Percentiles rank a stretch among this genome's conserved stretches.
Evolutionary conservation across 2,888 invertebrate genomes (phyloP).

Genomic region (Drosophila histrio): DNA sequence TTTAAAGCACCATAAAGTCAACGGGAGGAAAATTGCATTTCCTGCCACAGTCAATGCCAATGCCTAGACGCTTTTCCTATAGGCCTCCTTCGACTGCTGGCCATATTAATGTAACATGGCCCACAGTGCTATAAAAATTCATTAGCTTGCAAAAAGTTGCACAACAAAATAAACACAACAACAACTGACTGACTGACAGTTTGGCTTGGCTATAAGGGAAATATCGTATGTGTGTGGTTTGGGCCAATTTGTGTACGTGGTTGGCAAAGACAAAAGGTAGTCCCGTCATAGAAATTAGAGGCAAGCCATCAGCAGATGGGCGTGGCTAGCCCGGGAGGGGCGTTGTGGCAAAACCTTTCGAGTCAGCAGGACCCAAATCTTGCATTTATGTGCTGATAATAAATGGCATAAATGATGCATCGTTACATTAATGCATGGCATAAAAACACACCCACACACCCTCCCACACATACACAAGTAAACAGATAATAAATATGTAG

Average conservation of each 20-base stretch:
- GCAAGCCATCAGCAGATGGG: background rate
- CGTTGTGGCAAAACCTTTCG: slow-evolving; percentile 24
- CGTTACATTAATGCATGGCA: slow-evolving; percentile 75
- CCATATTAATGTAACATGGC: slow-evolving; percentile 40
- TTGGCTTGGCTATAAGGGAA: background rate
- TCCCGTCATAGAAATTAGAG: slow-evolving; percentile 52
- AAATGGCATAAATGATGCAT: slow-evolving; percentile 80
- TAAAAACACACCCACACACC: slow-evolving; percentile 47
- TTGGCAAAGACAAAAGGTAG: slow-evolving; percentile 35
- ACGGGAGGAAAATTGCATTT: slow-evolving; percentile 24
- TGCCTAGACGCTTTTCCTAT: background rate
- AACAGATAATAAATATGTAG: slow-evolving; percentile 67
- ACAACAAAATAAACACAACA: slow-evolving; percentile 36
- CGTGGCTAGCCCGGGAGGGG: background rate
- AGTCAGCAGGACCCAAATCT: slow-evolving; percentile 64
- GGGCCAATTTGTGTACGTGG: slow-evolving; percentile 21
- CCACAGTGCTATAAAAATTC: slow-evolving; percentile 69
- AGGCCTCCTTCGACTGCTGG: background rate
- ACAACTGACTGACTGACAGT: slow-evolving; percentile 34
- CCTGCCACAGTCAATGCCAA: background rate
- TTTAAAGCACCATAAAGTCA: slow-evolving; percentile 58
- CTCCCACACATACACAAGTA: slow-evolving; percentile 16
- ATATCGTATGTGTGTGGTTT: slow-evolving; percentile 4
- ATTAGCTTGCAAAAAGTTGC: slow-evolving; percentile 65
- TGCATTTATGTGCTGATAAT: slow-evolving; percentile 75